A percentile compares a stretch with the other conserved stretches of the same genome.
Conservation (phyloP, 1,140 invertebrate genomes). For the Drosophila tristis region DNA sequence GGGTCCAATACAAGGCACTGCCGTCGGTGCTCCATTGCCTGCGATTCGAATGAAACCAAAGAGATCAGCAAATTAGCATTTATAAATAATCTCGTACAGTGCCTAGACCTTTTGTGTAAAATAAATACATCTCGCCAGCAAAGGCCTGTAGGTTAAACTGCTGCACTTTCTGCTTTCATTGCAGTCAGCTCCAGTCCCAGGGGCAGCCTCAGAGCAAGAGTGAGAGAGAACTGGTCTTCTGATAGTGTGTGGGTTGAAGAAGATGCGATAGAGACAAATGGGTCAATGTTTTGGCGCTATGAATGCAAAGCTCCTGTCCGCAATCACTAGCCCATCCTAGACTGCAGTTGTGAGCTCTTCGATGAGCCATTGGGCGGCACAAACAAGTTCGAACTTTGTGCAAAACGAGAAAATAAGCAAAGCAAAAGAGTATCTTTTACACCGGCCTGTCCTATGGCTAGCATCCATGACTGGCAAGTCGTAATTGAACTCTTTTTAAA, state of each 20-base stretch:
- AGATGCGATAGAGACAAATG: slow-evolving; percentile 56
- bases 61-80: neutral
- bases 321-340: slow-evolving; percentile 27
- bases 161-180: neutral
- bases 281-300: slow-evolving; percentile 61
- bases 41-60: slow-evolving; percentile 2
- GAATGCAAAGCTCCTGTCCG: slow-evolving; percentile 39
- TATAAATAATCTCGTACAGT: neutral
- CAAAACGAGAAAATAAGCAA: slow-evolving; percentile 14
- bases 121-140: slow-evolving; percentile 66
- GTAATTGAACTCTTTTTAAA: slow-evolving; percentile 1
- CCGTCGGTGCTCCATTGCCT: slow-evolving; percentile 79
- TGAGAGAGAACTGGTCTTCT: slow-evolving; percentile 15
- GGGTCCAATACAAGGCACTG: slow-evolving; percentile 92
- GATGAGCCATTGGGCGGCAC: slow-evolving; percentile 6
- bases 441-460: too few relatives aligned
- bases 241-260: slow-evolving; percentile 11
- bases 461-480: neutral
- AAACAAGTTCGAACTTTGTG: slow-evolving; percentile 64
- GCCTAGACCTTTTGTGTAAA: slow-evolving; percentile 63
- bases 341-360: slow-evolving; percentile 37
- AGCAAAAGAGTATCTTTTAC: too few relatives aligned
- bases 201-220: neutral
- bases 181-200: neutral
- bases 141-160: slow-evolving; percentile 46